Evolutionary conservation across 2,113 vertebrate species (phyloP), one percentile per base, ranked within the genome.

Genomic region (Heterocephalus glaber): DNA sequence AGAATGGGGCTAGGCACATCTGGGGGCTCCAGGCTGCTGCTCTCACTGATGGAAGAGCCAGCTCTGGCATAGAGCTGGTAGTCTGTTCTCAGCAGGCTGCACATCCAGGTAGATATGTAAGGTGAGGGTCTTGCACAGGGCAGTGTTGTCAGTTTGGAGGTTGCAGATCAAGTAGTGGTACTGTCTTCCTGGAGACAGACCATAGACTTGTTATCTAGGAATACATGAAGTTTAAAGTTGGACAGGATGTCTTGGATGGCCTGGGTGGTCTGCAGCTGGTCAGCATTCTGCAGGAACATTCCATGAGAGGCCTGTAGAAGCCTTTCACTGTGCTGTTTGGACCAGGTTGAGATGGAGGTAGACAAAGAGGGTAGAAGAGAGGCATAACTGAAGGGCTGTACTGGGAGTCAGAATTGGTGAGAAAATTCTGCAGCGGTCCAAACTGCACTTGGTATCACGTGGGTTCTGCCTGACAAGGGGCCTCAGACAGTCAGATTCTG

Each of bases 341-440:
- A 99, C 99, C 99, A 99, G 99, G 98, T 99, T 99, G 98, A 99
- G 98, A 97, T 99, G 99, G 97, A 99, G 99, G 99, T 99, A 99
- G 98, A 99, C 98, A 1, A 99, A 99, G 95, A 99, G 99, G 99
- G 95, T 99, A 99, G 26, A 99, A 99, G 96, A 99, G 95, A 96
- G 98, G 95, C 98, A 99, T 99, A 98, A 99, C 99, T 98, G 99
- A 99, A 92, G 98, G 99, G 76, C 99, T 99, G 98, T 99, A 98
- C 79, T 99, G 98, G 56, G 99, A 98, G 85, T 99, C 99, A 12
- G 99, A 98, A 97, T 99, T 99, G 96, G 99, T 99, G 81, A 99
- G 99, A 90, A 99, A 99, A 97, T 97, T 99, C 58, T 99, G 98
- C 89, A 99, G 98, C 89, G 98, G 98, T 96, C 99, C 99, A 97